phyloP scores from a whole-genome alignment of 2,888 invertebrate species.

The Biston stratarius region DNA sequence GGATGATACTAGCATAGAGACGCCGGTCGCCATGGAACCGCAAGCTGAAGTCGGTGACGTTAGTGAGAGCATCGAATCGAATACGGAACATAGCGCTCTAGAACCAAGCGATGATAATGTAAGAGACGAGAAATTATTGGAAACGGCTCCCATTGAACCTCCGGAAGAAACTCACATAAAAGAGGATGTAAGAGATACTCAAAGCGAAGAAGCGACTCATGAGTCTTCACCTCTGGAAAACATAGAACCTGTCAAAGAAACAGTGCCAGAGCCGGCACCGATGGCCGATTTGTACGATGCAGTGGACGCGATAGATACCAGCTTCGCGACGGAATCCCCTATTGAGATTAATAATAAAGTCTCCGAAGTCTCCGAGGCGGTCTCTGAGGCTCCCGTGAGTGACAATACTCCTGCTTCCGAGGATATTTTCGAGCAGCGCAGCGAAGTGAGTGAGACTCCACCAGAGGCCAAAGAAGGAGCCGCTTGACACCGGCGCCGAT shows the following conservation, averaged over 20 bases:
- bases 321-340: constrained; percentile 56
- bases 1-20: neutral
- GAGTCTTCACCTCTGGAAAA: constrained; percentile 18
- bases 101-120: neutral
- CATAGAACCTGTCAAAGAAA: constrained; percentile 16
- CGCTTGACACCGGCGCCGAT: constrained; percentile 68
- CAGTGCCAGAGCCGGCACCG: constrained; percentile 18
- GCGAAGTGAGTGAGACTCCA: constrained; percentile 39
- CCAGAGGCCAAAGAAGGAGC: constrained; percentile 59
- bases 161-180: neutral
- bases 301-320: constrained; percentile 66
- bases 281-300: constrained; percentile 63
- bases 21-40: constrained; percentile 1
- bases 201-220: constrained; percentile 4
- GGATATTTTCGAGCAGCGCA: constrained; percentile 61
- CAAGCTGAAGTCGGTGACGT: neutral
- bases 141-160: neutral
- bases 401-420: constrained; percentile 28
- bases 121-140: neutral
- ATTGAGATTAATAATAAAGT: neutral
- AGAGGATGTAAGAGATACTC: neutral
- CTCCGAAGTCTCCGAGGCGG: constrained; percentile 16
- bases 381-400: constrained; percentile 11
- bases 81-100: neutral
- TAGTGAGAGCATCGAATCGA: neutral